Conservation (phyloP, 1,140 invertebrate species). For the Megathymus violae region DNA sequence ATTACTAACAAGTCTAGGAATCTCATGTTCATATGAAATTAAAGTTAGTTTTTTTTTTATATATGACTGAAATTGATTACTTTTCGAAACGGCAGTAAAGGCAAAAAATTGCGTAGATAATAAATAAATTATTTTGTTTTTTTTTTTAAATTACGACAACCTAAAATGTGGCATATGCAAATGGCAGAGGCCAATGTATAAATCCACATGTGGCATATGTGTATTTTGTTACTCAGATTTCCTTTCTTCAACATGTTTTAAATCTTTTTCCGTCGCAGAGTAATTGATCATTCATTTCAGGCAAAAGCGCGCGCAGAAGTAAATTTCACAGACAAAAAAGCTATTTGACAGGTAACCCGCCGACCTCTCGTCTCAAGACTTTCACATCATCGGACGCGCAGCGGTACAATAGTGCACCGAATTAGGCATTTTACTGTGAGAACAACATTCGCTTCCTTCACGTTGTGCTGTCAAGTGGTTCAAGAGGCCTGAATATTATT, state of each 20-base stretch:
- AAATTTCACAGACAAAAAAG: constrained; percentile 48
- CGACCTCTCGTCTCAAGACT: constrained; percentile 53
- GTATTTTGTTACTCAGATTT: too few relatives aligned
- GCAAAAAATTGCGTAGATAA: too few relatives aligned
- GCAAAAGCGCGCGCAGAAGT: constrained; percentile 45
- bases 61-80: too few relatives aligned
- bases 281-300: constrained; percentile 48
- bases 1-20: too few relatives aligned
- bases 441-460: constrained; percentile 17
- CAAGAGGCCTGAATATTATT: constrained; percentile 46
- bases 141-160: too few relatives aligned
- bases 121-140: too few relatives aligned
- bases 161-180: too few relatives aligned
- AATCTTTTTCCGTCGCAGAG: constrained; percentile 11
- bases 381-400: constrained; percentile 50
- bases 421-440: constrained; percentile 41
- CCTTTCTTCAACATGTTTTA: background rate
- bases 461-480: constrained; percentile 13
- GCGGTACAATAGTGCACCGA: constrained; percentile 47
- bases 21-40: too few relatives aligned
- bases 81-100: too few relatives aligned
- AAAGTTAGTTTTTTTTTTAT: too few relatives aligned
- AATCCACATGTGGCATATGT: too few relatives aligned
- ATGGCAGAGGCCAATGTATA: too few relatives aligned
- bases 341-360: constrained; percentile 59